A percentile compares a stretch with the other conserved stretches of the same genome.
phyloP scores from a whole-genome alignment of 2,888 invertebrate genomes.

The Limnephilus auricula region DNA sequence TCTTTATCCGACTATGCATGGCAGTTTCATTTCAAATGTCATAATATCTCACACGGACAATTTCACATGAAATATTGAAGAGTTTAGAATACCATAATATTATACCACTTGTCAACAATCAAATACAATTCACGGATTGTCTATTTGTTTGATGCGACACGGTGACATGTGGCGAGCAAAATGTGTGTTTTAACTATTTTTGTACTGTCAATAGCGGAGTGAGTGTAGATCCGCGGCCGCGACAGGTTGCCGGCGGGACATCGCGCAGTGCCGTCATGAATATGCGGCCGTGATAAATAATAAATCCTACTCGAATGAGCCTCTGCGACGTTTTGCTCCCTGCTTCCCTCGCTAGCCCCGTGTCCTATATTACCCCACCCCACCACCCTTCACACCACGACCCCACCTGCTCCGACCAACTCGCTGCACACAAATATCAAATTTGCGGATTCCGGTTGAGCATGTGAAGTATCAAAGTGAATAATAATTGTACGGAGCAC shows the following conservation, averaged over 20 bases:
- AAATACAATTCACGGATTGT: background rate
- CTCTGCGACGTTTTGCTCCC: constrained; percentile 47
- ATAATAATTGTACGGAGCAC: constrained; percentile 43
- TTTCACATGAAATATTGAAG: background rate
- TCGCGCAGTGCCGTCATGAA: constrained; percentile 57
- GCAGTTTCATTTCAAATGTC: background rate
- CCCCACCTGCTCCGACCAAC: background rate
- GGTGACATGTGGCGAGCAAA: background rate
- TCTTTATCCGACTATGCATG: background rate
- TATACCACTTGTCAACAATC: background rate
- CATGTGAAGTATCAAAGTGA: constrained; percentile 40
- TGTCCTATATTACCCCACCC: background rate
- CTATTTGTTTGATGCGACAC: background rate
- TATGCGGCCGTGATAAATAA: constrained; percentile 65
- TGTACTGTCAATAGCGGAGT: constrained; percentile 28
- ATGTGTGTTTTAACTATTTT: constrained; percentile 43
- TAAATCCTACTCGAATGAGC: constrained; percentile 65
- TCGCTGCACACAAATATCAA: constrained; percentile 42
- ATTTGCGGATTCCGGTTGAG: constrained; percentile 45
- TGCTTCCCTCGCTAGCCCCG: background rate
- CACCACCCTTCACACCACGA: background rate
- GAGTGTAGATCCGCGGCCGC: constrained; percentile 7
- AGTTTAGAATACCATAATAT: background rate
- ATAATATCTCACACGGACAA: background rate
- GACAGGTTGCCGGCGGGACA: constrained; percentile 50